phyloP scores from a whole-genome alignment of 2,113 vertebrate species.

The Dicentrarchus labrax region DNA sequence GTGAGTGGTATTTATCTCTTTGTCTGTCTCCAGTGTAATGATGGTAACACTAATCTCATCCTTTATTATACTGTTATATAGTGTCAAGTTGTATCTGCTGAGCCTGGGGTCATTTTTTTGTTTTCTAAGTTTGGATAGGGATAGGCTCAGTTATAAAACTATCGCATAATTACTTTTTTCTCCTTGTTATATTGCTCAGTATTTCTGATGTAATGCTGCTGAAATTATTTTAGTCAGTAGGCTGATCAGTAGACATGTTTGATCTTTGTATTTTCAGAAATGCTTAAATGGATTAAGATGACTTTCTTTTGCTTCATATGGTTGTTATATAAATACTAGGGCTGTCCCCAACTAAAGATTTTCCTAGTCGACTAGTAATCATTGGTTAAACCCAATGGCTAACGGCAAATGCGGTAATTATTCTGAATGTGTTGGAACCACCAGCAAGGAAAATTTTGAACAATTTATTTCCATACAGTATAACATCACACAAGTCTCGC shows the following conservation, averaged over 20 bases:
- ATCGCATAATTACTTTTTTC: background rate
- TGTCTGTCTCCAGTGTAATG: slow-evolving; percentile 59
- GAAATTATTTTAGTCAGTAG: background rate
- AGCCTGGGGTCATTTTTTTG: background rate
- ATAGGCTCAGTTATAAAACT: background rate
- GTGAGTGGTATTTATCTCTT: slow-evolving; percentile 53
- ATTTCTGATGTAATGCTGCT: background rate
- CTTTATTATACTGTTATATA: background rate
- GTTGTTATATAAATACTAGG: too few species aligned
- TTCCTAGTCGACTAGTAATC: too few species aligned
- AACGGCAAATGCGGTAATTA: too few species aligned
- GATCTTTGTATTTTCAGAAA: background rate
- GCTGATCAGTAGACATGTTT: background rate
- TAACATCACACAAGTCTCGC: too few species aligned
- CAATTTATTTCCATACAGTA: too few species aligned
- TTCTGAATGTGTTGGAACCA: too few species aligned
- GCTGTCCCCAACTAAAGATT: too few species aligned
- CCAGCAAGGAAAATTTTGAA: too few species aligned
- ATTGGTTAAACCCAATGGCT: too few species aligned
- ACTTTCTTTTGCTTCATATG: background rate
- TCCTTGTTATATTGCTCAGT: background rate
- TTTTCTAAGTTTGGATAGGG: background rate
- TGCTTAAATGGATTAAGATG: background rate
- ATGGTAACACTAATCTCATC: slow-evolving; percentile 22
- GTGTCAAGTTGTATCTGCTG: background rate